These are phyloP conservation scores for Heterodera carotae DNA, from an alignment of 1,140 invertebrate genomes.

Conservation along the genomic window DNA sequence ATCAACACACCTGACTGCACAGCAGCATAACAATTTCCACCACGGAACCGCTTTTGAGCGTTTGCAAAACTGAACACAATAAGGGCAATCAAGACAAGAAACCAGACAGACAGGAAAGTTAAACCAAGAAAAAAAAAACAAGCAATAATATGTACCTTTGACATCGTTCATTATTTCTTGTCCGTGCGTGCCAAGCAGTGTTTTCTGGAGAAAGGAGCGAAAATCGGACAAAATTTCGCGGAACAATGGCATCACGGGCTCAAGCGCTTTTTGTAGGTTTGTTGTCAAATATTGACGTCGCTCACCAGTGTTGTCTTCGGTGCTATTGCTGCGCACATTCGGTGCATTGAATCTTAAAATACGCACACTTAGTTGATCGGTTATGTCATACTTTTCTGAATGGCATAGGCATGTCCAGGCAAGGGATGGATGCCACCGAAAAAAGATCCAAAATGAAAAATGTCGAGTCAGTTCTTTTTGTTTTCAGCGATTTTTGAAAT, in stretches of 20 bases:
- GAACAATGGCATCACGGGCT: conserved; percentile 89
- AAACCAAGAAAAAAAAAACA: no score
- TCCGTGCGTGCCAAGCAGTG: conserved; percentile 94
- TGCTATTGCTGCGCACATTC: conserved; percentile 23
- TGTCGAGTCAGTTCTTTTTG: no score
- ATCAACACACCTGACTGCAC: conserved; percentile 77
- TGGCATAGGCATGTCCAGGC: no score
- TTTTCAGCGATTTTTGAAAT: no score
- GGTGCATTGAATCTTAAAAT: conserved; percentile 25
- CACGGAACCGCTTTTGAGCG: conserved; percentile 84
- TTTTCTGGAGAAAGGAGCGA: conserved; percentile 95
- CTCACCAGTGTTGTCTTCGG: conserved; percentile 43
- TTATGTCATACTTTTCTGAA: no score
- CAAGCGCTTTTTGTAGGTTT: conserved; percentile 87
- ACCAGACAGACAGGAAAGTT: no score
- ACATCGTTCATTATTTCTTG: conserved; percentile 97
- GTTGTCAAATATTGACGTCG: conserved; percentile 66
- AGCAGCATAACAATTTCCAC: conserved; percentile 97
- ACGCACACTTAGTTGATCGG: no score
- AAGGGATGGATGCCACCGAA: no score
- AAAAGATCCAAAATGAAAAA: no score
- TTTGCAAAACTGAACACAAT: conserved; percentile 78
- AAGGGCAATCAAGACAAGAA: no score
- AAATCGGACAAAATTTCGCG: conserved; percentile 98
- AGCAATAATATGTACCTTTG: conserved; percentile 76